These are phyloP conservation scores for Ophonus ardosiacus DNA, from an alignment of 2,888 invertebrate genomes.

Conservation along the genomic window DNA sequence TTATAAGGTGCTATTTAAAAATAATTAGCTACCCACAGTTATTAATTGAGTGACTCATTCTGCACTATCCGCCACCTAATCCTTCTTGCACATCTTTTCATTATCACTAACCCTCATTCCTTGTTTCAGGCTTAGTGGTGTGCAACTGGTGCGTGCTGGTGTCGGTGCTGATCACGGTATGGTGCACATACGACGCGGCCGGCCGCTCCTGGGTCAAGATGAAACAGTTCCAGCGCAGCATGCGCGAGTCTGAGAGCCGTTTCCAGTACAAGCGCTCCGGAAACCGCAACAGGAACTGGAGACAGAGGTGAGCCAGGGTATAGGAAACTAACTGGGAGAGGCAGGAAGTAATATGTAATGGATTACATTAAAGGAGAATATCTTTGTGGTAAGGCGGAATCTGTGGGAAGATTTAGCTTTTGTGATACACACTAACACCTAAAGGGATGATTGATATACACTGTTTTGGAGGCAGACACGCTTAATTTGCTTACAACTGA, in stretches of 20 bases:
- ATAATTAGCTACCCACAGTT: no score
- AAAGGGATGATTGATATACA: no score
- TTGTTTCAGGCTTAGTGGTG: conserved; percentile 82
- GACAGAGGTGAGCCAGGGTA: conserved; percentile 82
- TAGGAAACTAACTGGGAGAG: no score
- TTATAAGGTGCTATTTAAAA: no score
- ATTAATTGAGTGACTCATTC: no score
- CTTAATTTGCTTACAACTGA: no score
- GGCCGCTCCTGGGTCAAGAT: conserved; percentile 94
- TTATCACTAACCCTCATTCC: background rate
- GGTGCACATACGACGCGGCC: conserved; percentile 93
- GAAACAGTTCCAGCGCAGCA: conserved; percentile 90
- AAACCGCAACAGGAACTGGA: conserved; percentile 88
- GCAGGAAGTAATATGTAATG: no score
- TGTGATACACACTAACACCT: no score
- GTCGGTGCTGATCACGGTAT: conserved; percentile 85
- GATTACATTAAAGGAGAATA: no score
- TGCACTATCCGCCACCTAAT: background rate
- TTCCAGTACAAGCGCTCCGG: conserved; percentile 87
- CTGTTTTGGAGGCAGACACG: no score
- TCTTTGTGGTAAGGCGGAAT: no score
- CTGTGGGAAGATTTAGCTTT: no score
- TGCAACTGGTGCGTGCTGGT: conserved; percentile 87
- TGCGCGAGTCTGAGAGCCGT: conserved; percentile 86
- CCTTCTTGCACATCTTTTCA: background rate